Percentiles rank a stretch among this genome's conserved stretches.
These are phyloP conservation scores for Aphodius sticticus DNA, from an alignment of 2,888 invertebrate genomes.

Conservation along the genomic window DNA sequence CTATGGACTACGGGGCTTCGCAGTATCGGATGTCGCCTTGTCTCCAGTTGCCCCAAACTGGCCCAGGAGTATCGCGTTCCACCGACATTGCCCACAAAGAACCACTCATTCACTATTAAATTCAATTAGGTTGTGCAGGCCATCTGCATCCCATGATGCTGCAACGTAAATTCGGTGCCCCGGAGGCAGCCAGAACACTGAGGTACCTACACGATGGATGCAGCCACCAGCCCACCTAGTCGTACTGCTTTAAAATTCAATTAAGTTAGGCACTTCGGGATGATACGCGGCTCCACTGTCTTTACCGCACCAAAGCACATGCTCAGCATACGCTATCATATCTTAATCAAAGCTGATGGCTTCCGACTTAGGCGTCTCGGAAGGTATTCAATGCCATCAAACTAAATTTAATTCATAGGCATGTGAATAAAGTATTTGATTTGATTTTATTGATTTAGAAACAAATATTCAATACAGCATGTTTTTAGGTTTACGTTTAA, in stretches of 20 bases:
- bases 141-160: conserved; percentile 35
- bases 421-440: no score
- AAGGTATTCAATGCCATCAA: no score
- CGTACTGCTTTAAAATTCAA: conserved; percentile 4
- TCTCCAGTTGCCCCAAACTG: conserved; percentile 24
- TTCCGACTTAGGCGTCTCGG: background rate
- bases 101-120: conserved; percentile 50
- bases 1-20: no score
- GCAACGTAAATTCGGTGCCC: background rate
- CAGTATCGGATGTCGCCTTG: background rate
- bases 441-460: no score
- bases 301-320: background rate
- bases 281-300: background rate
- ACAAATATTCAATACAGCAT: no score
- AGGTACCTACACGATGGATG: no score
- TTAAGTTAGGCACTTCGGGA: background rate
- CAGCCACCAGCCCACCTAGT: background rate
- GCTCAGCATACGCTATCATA: background rate
- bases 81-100: conserved; percentile 44
- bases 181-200: no score
- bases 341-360: background rate
- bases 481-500: no score
- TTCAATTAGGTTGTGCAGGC: conserved; percentile 46
- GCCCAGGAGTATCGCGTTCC: conserved; percentile 41
- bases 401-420: no score